A percentile compares a stretch with the other conserved stretches of the same genome.
Evolutionary conservation across 2,797 vertebrate species (phyloP).

Genomic region (Danio albolineatus): DNA sequence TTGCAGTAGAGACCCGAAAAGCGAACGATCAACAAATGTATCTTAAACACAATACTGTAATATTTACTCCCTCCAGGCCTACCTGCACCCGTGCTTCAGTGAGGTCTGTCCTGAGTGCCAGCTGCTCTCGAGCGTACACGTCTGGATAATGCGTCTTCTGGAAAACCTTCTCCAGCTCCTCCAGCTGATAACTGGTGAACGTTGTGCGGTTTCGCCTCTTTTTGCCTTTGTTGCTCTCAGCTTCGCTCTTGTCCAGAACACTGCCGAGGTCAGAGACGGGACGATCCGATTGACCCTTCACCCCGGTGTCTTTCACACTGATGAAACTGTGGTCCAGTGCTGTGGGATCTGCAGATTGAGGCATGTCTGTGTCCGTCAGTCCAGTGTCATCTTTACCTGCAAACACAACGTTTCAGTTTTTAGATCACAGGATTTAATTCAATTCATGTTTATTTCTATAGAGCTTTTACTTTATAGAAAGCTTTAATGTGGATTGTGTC

Average conservation of each 20-base stretch:
- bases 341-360: conserved; percentile 83
- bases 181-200: conserved; percentile 97
- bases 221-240: conserved; percentile 97
- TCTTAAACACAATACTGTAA: neutral
- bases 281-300: conserved; percentile 85
- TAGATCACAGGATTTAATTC: too few species aligned
- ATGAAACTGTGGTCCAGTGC: conserved; percentile 95
- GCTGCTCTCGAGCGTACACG: conserved; percentile 95
- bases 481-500: too few species aligned
- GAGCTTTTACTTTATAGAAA: too few species aligned
- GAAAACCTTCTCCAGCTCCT: conserved; percentile 98
- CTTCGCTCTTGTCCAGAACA: conserved; percentile 89
- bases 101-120: conserved; percentile 97
- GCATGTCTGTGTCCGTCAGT: conserved; percentile 87
- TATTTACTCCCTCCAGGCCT: neutral
- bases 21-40: neutral
- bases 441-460: too few species aligned
- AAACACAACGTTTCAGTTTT: conserved; percentile 1
- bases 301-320: conserved; percentile 87
- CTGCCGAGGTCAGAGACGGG: conserved; percentile 84
- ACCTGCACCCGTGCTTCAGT: conserved; percentile 96
- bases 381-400: conserved; percentile 89
- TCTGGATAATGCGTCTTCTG: conserved; percentile 99
- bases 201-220: conserved; percentile 97
- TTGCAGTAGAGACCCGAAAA: too few species aligned